phyloP scores from a whole-genome alignment of 2,888 invertebrate species.

The Nineta flava region DNA sequence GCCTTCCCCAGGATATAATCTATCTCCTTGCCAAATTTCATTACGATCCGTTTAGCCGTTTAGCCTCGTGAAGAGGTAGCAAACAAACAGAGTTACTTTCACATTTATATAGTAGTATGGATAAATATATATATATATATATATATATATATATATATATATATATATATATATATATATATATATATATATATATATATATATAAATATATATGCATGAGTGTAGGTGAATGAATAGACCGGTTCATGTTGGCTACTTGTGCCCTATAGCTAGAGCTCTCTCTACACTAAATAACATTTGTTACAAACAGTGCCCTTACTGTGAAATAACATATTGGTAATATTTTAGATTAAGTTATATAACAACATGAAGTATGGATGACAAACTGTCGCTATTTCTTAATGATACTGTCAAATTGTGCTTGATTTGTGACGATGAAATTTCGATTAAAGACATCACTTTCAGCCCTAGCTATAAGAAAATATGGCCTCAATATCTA shows the following conservation, averaged over 20 bases:
- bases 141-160: neutral
- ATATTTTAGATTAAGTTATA: neutral
- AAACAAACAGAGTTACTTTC: too few species aligned
- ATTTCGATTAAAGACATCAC: conserved; percentile 30
- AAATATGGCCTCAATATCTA: conserved; percentile 22
- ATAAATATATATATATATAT: neutral
- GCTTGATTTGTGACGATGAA: conserved; percentile 30
- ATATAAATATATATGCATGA: conserved; percentile 1
- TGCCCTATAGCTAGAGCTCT: too few species aligned
- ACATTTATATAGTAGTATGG: too few species aligned
- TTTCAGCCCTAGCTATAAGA: conserved; percentile 24
- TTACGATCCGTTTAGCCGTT: too few species aligned
- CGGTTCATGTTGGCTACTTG: too few species aligned
- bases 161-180: neutral
- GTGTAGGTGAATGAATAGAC: too few species aligned
- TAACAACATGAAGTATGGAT: conserved; percentile 24
- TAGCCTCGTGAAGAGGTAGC: too few species aligned
- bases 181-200: conserved; percentile 4
- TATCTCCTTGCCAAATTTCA: too few species aligned
- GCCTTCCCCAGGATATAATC: too few species aligned
- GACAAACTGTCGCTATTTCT: conserved; percentile 26
- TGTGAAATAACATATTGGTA: too few species aligned
- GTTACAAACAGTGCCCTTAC: neutral
- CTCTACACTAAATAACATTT: neutral
- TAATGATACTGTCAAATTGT: conserved; percentile 30